Percentiles rank a stretch among this genome's conserved stretches.
Evolutionary conservation across 2,888 invertebrate genomes (phyloP).

Genomic region (Pediacus dermestoides): DNA sequence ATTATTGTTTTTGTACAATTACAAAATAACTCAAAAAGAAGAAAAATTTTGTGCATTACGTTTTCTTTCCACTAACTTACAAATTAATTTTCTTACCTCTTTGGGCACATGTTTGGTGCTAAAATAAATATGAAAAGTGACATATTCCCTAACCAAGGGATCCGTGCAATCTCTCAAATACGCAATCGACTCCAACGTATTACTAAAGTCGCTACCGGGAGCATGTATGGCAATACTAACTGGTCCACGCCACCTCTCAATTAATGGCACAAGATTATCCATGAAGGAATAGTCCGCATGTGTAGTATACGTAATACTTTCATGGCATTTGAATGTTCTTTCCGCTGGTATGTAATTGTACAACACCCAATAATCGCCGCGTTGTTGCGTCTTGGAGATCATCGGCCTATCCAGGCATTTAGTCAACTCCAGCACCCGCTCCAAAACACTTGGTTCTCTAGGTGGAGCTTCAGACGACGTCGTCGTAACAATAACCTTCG

Average conservation of each 20-base stretch:
- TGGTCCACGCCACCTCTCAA: constrained; percentile 85
- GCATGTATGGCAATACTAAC: constrained; percentile 84
- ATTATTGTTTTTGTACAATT: too few relatives aligned
- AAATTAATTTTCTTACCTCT: constrained; percentile 50
- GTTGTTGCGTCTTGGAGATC: constrained; percentile 45
- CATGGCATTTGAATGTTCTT: constrained; percentile 66
- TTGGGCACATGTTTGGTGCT: constrained; percentile 82
- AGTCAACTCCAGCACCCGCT: constrained; percentile 41
- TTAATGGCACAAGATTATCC: constrained; percentile 80
- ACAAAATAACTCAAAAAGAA: too few relatives aligned
- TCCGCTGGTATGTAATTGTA: constrained; percentile 80
- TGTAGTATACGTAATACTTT: constrained; percentile 86
- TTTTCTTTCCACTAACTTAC: too few relatives aligned
- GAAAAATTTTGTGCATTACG: too few relatives aligned
- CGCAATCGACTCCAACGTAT: constrained; percentile 74
- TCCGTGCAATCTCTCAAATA: constrained; percentile 72
- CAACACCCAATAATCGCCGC: constrained; percentile 73
- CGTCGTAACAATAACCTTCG: too few relatives aligned
- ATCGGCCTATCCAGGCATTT: constrained; percentile 45
- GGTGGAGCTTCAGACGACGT: constrained; percentile 22
- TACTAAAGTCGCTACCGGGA: constrained; percentile 77
- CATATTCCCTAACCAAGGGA: constrained; percentile 69
- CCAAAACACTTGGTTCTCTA: constrained; percentile 24
- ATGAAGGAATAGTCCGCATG: constrained; percentile 90
- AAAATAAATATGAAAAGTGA: constrained; percentile 88